Conservation (phyloP, 2,113 vertebrate species). For the Monopterus albus region DNA sequence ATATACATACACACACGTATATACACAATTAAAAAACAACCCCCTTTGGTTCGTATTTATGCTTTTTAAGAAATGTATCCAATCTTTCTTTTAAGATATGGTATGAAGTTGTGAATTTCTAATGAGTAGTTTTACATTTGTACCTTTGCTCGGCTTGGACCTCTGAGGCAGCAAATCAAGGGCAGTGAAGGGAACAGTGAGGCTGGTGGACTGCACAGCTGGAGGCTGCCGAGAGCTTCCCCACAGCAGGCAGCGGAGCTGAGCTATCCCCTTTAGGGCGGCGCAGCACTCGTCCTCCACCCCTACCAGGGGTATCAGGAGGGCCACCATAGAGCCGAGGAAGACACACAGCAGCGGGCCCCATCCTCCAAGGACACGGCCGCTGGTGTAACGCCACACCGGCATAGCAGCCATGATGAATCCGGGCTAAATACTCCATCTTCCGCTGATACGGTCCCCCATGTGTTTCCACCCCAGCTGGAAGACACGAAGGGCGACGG, state of each 20-base stretch:
- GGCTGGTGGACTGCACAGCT: conserved; percentile 84
- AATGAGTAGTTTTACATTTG: too few species aligned
- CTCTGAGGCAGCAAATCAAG: conserved; percentile 85
- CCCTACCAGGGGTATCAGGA: conserved; percentile 85
- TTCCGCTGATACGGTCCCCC: conserved; percentile 24
- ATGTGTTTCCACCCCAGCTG: conserved; percentile 41
- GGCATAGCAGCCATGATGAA: conserved; percentile 81
- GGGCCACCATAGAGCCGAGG: conserved; percentile 83
- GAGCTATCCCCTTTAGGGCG: conserved; percentile 82
- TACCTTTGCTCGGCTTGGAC: conserved; percentile 87
- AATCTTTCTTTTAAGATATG: too few species aligned
- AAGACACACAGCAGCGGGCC: conserved; percentile 81
- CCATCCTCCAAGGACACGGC: conserved; percentile 86
- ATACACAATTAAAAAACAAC: too few species aligned
- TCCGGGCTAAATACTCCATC: conserved; percentile 50
- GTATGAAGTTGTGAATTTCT: too few species aligned
- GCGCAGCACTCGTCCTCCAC: conserved; percentile 85
- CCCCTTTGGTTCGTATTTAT: too few species aligned
- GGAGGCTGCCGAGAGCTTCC: conserved; percentile 50
- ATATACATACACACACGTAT: too few species aligned
- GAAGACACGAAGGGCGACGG: conserved; percentile 14
- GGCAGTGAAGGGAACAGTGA: conserved; percentile 84
- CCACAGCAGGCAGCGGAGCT: conserved; percentile 84
- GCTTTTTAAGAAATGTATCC: too few species aligned
- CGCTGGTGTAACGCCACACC: conserved; percentile 82